A percentile compares a stretch with the other conserved stretches of the same genome.
phyloP scores from a whole-genome alignment of 2,888 invertebrate genomes.

The Spodoptera littoralis region DNA sequence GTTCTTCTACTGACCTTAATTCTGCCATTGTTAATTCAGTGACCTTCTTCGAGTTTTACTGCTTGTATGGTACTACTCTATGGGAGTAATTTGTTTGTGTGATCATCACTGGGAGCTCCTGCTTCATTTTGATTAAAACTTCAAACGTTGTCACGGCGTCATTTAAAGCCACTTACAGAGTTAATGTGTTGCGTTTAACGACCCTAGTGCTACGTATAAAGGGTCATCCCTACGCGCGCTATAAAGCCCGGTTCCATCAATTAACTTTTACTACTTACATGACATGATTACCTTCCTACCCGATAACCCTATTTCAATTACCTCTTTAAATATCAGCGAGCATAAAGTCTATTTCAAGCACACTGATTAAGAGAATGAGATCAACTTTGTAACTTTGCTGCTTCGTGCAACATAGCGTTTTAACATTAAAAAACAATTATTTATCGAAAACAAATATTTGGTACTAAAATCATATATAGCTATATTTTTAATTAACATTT shows the following conservation, averaged over 20 bases:
- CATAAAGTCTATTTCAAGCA: neutral
- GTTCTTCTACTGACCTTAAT: conserved; percentile 5
- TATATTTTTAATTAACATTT: no score
- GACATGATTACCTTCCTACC: conserved; percentile 35
- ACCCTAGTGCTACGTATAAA: conserved; percentile 39
- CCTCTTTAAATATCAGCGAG: conserved; percentile 8
- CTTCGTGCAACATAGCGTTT: neutral
- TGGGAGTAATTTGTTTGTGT: neutral
- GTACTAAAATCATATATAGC: no score
- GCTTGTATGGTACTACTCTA: neutral
- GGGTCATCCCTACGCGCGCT: conserved; percentile 39
- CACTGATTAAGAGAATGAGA: neutral
- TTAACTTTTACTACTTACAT: conserved; percentile 52
- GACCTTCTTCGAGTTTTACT: no score
- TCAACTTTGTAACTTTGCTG: neutral
- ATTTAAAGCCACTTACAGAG: conserved; percentile 39
- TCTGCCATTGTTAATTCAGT: neutral
- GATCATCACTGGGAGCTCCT: conserved; percentile 2
- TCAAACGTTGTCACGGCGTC: conserved; percentile 29
- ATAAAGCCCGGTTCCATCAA: conserved; percentile 43
- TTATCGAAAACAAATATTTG: no score
- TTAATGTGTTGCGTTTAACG: conserved; percentile 51
- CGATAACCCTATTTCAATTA: conserved; percentile 42
- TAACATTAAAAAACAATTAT: no score
- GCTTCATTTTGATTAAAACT: conserved; percentile 37